A percentile compares a stretch with the other conserved stretches of the same genome.
phyloP scores from a whole-genome alignment of 2,113 vertebrate genomes.

The Pachycephala philippinensis region DNA sequence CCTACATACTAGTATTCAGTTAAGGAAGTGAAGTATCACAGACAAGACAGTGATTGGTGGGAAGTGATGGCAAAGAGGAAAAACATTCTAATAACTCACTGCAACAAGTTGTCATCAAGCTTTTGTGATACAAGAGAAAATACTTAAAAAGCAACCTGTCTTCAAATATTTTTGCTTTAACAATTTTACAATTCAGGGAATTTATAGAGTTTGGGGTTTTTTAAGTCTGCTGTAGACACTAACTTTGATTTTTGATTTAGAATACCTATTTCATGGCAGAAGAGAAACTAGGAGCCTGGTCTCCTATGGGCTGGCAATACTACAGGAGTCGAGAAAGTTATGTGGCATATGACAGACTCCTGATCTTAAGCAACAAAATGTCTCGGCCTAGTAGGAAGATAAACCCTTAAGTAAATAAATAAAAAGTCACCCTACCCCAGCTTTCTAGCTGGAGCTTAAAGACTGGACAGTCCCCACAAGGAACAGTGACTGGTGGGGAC shows the following conservation, averaged over 20 bases:
- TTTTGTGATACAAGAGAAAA: not conserved
- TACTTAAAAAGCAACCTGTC: not conserved
- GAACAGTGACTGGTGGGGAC: not conserved
- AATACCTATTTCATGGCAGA: not conserved
- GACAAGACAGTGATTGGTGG: not conserved
- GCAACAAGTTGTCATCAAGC: not conserved
- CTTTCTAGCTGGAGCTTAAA: not conserved
- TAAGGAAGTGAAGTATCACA: not conserved
- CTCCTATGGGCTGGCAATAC: not conserved
- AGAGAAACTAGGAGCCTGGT: not conserved
- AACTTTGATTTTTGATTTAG: not conserved
- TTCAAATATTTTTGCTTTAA: not conserved
- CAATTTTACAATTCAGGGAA: not conserved
- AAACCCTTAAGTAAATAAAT: not conserved
- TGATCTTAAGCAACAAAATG: not conserved
- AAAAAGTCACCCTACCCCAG: not conserved
- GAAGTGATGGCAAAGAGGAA: not conserved
- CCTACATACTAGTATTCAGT: not conserved
- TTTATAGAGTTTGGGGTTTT: not conserved
- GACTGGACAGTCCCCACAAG: not conserved
- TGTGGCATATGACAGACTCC: not conserved
- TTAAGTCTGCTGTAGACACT: not conserved
- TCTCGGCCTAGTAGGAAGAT: not conserved
- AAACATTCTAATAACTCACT: not conserved
- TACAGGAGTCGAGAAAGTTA: not conserved